A percentile compares a stretch with the other conserved stretches of the same genome.
Conservation (phyloP, 2,797 vertebrate genomes). For the Mormyrus hasselquistii region DNA sequence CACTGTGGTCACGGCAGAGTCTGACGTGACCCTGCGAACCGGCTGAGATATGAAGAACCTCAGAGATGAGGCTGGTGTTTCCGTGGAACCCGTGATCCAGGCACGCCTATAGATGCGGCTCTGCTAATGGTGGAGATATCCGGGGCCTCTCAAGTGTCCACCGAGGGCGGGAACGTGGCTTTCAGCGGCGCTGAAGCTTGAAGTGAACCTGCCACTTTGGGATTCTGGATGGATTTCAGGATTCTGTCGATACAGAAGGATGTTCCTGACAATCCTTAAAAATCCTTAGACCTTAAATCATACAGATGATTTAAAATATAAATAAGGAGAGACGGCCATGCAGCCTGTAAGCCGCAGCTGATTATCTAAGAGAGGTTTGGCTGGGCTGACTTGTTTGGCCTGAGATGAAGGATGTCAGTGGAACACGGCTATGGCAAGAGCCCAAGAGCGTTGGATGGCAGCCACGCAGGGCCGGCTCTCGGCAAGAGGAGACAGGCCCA, state of each 20-base stretch:
- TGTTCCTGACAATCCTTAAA: not conserved
- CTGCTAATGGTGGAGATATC: not conserved
- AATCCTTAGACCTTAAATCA: not conserved
- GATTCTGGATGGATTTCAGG: not conserved
- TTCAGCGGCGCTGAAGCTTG: not conserved
- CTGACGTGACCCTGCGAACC: not conserved
- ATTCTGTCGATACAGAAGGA: not conserved
- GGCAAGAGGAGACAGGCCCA: constrained; percentile 18
- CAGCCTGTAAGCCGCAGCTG: constrained; percentile 9
- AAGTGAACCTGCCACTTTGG: not conserved
- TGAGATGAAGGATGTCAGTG: constrained; percentile 24
- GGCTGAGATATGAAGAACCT: not conserved
- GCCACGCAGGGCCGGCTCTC: constrained; percentile 11
- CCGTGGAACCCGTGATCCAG: not conserved
- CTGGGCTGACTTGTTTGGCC: not conserved
- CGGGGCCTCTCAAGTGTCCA: not conserved
- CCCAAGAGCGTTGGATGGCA: constrained; percentile 11
- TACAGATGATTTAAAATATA: not conserved
- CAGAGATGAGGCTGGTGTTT: not conserved
- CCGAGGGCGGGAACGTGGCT: not conserved
- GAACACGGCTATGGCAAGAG: constrained; percentile 25
- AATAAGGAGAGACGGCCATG: not conserved
- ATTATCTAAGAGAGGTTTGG: constrained; percentile 16
- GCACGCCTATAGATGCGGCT: not conserved
- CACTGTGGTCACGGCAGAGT: constrained; percentile 20